A percentile compares a stretch with the other conserved stretches of the same genome.
Evolutionary conservation across 2,888 invertebrate genomes (phyloP).

Genomic region (Trissolcus japonicus): DNA sequence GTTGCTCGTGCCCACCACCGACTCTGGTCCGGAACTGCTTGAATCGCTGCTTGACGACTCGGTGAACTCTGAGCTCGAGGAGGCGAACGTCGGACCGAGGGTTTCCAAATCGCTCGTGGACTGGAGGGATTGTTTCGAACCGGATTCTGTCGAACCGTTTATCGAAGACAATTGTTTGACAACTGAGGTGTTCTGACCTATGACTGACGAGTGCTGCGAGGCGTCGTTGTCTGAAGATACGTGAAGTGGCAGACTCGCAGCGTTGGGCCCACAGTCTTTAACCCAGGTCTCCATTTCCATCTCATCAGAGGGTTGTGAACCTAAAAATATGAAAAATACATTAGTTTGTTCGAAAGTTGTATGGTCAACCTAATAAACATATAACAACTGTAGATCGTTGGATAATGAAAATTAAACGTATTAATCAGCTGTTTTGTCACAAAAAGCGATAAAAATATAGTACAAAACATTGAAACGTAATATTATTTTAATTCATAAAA

Average conservation of each 20-base stretch:
- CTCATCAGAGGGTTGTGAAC: constrained; percentile 63
- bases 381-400: no score
- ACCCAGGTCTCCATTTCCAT: constrained; percentile 74
- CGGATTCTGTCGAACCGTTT: constrained; percentile 36
- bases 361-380: no score
- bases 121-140: constrained; percentile 71
- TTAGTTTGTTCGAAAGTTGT: no score
- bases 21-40: constrained; percentile 12
- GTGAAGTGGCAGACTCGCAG: constrained; percentile 61
- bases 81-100: constrained; percentile 66
- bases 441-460: no score
- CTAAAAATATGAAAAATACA: constrained; percentile 1
- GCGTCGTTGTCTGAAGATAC: constrained; percentile 61
- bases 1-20: constrained; percentile 43
- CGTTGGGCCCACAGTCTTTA: constrained; percentile 67
- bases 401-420: no score
- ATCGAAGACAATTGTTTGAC: constrained; percentile 58
- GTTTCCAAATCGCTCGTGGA: constrained; percentile 80
- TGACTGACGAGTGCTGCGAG: constrained; percentile 53
- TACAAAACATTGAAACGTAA: no score
- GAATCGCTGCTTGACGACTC: constrained; percentile 35
- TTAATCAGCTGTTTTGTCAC: no score
- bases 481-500: no score
- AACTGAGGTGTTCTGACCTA: constrained; percentile 60
- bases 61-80: constrained; percentile 63